These are phyloP conservation scores for fruit fly (Drosophila melanogaster) DNA, from an alignment of 1,140 invertebrate species.

Conservation along the genomic window DNA sequence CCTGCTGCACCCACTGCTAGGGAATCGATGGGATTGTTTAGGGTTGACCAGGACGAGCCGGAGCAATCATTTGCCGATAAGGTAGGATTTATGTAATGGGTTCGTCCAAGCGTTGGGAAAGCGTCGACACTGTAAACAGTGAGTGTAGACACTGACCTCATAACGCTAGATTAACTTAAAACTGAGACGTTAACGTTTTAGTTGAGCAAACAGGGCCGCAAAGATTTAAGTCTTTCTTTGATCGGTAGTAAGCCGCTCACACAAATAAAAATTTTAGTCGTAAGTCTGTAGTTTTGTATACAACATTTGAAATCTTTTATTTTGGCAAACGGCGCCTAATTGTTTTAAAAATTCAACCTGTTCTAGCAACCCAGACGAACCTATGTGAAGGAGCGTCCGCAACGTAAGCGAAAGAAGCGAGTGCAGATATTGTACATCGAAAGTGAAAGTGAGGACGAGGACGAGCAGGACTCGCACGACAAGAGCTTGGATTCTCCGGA, in stretches of 20 bases:
- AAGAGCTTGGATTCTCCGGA: constrained; percentile 42
- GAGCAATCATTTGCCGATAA: constrained; percentile 69
- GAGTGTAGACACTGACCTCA: neutral
- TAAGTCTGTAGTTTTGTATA: neutral
- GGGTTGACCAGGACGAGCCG: constrained; percentile 44
- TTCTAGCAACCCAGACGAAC: constrained; percentile 66
- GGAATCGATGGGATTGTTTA: constrained; percentile 47
- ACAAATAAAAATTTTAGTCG: constrained; percentile 22
- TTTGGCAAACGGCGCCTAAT: neutral
- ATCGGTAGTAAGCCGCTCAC: constrained; percentile 74
- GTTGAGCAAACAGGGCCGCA: constrained; percentile 81
- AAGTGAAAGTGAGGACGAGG: constrained; percentile 59
- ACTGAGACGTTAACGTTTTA: constrained; percentile 51
- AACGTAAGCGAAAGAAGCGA: constrained; percentile 68
- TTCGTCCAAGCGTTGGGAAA: constrained; percentile 12
- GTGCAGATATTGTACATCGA: constrained; percentile 65
- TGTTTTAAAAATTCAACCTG: neutral
- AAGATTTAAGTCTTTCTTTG: constrained; percentile 75
- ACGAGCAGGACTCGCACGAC: constrained; percentile 49
- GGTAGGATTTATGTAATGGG: constrained; percentile 15
- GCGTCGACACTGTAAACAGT: neutral
- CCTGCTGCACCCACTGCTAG: constrained; percentile 20
- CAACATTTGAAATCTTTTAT: no score
- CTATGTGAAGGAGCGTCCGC: constrained; percentile 60
- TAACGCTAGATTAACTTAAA: constrained; percentile 55